phyloP scores from a whole-genome alignment of 1,140 invertebrate genomes.

The Drosophila lowei region DNA sequence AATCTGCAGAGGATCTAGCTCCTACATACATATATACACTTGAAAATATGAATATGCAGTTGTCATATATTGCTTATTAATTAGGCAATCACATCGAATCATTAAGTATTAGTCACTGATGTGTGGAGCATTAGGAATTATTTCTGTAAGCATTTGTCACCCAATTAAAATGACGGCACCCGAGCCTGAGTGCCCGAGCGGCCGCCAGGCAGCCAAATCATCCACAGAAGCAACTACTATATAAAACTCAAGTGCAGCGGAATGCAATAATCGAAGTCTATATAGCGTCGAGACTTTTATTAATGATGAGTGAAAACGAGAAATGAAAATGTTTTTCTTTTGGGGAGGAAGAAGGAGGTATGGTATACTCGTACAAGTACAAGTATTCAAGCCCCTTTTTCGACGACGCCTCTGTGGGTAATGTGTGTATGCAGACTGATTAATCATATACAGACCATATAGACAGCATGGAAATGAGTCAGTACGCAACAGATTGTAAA shows the following conservation, averaged over 20 bases:
- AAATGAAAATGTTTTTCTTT: conserved; percentile 59
- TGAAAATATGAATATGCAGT: conserved; percentile 28
- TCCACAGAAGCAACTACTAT: conserved; percentile 18
- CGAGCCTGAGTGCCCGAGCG: conserved; percentile 6
- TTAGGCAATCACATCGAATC: conserved; percentile 79
- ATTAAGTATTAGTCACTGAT: conserved; percentile 79
- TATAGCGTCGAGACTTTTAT: conserved; percentile 74
- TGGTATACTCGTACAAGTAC: too few relatives aligned
- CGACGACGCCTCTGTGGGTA: conserved; percentile 4
- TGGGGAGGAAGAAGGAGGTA: not conserved
- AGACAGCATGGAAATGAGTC: conserved; percentile 50
- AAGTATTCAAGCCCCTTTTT: not conserved
- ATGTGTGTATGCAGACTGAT: conserved; percentile 42
- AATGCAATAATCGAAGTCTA: conserved; percentile 66
- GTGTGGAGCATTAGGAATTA: conserved; percentile 72
- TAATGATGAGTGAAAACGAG: conserved; percentile 77
- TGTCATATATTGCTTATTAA: conserved; percentile 67
- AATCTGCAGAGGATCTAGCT: conserved; percentile 12
- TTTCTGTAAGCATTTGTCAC: conserved; percentile 78
- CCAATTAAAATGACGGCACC: conserved; percentile 75
- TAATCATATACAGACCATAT: conserved; percentile 45
- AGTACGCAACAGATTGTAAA: conserved; percentile 50
- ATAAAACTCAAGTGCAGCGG: conserved; percentile 60
- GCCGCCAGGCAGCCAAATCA: conserved; percentile 34
- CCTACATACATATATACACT: not conserved